Evolutionary conservation across 2,797 vertebrate genomes (phyloP), one percentile per base, ranked within the genome.

Genomic region (Atherinosoma microstoma): DNA sequence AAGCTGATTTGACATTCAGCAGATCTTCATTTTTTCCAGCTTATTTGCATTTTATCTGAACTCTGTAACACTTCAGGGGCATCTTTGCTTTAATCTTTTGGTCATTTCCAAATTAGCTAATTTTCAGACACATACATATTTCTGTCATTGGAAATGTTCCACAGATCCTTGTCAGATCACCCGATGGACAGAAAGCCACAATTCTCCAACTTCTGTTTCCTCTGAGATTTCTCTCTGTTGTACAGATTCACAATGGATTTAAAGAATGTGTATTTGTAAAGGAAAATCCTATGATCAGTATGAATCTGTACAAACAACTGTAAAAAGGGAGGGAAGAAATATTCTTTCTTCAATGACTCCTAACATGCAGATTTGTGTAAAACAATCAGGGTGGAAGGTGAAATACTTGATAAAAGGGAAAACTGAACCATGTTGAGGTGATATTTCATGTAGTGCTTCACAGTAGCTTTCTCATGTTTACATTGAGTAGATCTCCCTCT

Each of bases 361-460:
- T 64, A 56, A 70, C 71, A 79, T 53, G 18, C 12, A 68, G 30
- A 69, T 77, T 72, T 80, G 6, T 81, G 69, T 61, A 51, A 70
- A 80, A 74, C 49, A 84, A 92, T 89, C 75, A 7, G 4, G 88
- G 91, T 93, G 89, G 73, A 82, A 83, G 86, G 58, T 86, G 64
- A 76, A 72, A 76, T 27, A 45, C 38, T 64, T 36, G 61, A 67
- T 30, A 2, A 58, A 67, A 82, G 1, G n/a, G 63, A 15, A 76
- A 58, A 36, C 64, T 54, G 64, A 77, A 34, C 58, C 24, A 66
- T 38, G 62, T 68, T 67, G 74, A 82, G 80, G 72, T 11, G 0
- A 62, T 73, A 13, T 70, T 78, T 82, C 68, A 90, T 92, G 84
- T 59, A 84, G 49, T 87, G 91, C 89, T 89, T 92, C 87, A 85